These are phyloP conservation scores for Microplitis demolitor DNA, from an alignment of 1,140 invertebrate species.

Conservation along the genomic window DNA sequence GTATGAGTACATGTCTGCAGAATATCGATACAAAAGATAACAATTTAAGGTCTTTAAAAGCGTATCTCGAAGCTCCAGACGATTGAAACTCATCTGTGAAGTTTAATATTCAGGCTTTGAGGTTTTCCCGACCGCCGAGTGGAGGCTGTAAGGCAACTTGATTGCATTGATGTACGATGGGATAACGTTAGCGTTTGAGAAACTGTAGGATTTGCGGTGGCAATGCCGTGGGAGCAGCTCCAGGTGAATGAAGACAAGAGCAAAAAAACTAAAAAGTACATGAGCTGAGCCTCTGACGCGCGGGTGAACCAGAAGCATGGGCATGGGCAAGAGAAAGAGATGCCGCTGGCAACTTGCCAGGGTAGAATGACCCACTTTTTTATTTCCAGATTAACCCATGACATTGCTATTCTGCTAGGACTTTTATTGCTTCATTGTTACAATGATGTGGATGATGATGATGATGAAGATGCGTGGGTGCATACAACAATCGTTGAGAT, in stretches of 20 bases:
- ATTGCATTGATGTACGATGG: neutral
- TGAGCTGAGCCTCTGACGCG: too few species aligned
- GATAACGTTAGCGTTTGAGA: neutral
- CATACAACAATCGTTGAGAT: neutral
- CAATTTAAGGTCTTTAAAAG: neutral
- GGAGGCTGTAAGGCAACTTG: neutral
- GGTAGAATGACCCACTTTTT: slow-evolving; percentile 43
- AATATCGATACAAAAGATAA: neutral
- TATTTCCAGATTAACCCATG: slow-evolving; percentile 43
- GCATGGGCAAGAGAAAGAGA: neutral
- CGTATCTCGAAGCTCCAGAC: neutral
- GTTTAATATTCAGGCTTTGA: slow-evolving; percentile 1
- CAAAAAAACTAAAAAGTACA: neutral
- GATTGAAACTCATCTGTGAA: neutral
- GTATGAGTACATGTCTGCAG: too few species aligned
- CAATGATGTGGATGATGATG: neutral
- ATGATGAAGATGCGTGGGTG: neutral
- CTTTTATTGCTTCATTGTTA: neutral
- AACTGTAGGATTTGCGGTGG: neutral
- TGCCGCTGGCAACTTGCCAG: slow-evolving; percentile 45
- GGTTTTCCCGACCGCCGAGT: neutral
- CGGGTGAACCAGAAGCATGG: too few species aligned
- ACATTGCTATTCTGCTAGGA: slow-evolving; percentile 27
- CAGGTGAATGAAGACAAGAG: slow-evolving; percentile 40
- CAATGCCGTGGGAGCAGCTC: slow-evolving; percentile 31